Conservation (phyloP, 2,888 invertebrate genomes). For the Steromphala cineraria region DNA sequence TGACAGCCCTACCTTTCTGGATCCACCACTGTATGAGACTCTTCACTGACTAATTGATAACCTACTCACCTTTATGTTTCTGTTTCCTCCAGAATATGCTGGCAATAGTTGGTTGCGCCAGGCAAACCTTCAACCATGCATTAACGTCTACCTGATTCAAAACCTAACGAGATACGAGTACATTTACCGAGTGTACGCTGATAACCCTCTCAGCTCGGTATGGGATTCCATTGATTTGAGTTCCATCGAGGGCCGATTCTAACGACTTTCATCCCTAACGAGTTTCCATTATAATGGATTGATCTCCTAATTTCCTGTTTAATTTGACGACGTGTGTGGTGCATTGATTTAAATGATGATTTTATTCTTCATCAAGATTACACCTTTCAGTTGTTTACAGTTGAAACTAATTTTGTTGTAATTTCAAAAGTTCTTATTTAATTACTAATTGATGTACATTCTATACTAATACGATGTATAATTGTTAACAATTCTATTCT, state of each 20-base stretch:
- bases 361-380: too few species aligned
- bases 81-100: conserved; percentile 43
- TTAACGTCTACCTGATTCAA: conserved; percentile 45
- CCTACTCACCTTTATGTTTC: conserved; percentile 6
- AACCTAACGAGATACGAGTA: conserved; percentile 63
- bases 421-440: background rate
- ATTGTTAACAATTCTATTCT: background rate
- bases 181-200: conserved; percentile 68
- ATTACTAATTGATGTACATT: background rate
- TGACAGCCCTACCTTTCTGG: too few species aligned
- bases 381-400: too few species aligned
- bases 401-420: too few species aligned
- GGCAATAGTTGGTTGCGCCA: conserved; percentile 42
- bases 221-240: conserved; percentile 46
- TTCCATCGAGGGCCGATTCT: conserved; percentile 46
- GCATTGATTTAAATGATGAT: too few species aligned
- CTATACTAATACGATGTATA: background rate
- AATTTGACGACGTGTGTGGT: too few species aligned
- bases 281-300: too few species aligned
- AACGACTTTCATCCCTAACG: conserved; percentile 1
- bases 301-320: too few species aligned
- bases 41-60: too few species aligned
- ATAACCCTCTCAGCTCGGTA: conserved; percentile 57
- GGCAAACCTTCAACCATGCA: conserved; percentile 43
- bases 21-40: too few species aligned